phyloP scores from a whole-genome alignment of 2,113 vertebrate genomes.

The Cathartes aura region DNA sequence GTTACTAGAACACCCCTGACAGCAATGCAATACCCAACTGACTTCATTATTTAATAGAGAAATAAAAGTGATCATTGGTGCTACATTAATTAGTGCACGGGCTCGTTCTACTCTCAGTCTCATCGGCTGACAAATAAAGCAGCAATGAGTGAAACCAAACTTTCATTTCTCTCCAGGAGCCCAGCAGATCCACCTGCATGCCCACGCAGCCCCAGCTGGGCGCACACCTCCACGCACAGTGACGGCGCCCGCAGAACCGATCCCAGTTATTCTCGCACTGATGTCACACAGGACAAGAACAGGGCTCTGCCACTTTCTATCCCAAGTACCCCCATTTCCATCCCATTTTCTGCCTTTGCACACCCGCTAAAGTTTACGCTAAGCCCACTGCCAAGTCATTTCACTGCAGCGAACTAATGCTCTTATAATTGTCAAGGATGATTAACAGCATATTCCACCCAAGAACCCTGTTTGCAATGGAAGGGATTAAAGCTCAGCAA shows the following conservation, averaged over 20 bases:
- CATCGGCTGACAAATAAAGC: background rate
- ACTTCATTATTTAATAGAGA: background rate
- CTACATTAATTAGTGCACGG: background rate
- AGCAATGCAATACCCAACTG: background rate
- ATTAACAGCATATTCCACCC: background rate
- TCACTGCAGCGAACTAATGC: background rate
- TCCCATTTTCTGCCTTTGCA: background rate
- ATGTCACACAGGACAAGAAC: background rate
- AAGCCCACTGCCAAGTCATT: background rate
- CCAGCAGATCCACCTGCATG: background rate
- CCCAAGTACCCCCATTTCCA: background rate
- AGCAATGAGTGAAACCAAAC: background rate
- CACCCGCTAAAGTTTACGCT: background rate
- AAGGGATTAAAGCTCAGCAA: background rate
- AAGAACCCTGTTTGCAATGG: background rate
- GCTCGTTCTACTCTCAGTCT: fast-evolving
- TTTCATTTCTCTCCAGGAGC: background rate
- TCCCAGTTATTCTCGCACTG: background rate
- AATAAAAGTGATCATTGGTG: background rate
- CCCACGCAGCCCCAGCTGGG: background rate
- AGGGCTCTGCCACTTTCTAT: background rate
- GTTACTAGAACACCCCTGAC: background rate
- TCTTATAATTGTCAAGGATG: background rate
- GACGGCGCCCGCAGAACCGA: fast-evolving
- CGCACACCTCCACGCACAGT: background rate